phyloP scores from a whole-genome alignment of 2,888 invertebrate species.

The Isotomurus palustris region DNA sequence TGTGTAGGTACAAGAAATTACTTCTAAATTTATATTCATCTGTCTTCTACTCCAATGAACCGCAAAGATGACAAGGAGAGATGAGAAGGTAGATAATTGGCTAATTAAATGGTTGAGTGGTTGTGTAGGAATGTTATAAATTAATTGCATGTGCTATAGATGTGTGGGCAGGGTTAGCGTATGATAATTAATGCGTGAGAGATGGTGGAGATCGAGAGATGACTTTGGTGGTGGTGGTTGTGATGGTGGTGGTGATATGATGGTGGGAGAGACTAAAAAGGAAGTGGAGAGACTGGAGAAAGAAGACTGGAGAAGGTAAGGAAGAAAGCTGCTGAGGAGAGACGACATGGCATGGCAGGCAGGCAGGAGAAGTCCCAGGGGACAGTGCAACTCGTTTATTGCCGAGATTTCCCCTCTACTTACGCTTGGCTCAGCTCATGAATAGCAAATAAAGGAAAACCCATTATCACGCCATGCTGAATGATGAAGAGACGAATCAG shows the following conservation, averaged over 20 bases:
- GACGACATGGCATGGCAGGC: no score
- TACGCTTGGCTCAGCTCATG: conserved; percentile 44
- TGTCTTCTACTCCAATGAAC: conserved; percentile 2
- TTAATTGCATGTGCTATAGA: no score
- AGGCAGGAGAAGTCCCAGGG: conserved; percentile 27
- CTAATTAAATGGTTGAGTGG: not conserved
- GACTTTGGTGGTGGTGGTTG: not conserved
- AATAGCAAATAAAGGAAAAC: conserved; percentile 45
- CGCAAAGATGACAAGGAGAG: no score
- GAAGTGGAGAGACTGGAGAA: not conserved
- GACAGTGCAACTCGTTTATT: conserved; percentile 44
- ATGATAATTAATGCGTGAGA: not conserved
- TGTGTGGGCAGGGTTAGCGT: no score
- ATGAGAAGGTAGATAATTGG: conserved; percentile 1
- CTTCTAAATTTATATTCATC: not conserved
- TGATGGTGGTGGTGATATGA: not conserved
- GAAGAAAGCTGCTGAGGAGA: no score
- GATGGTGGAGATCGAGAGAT: not conserved
- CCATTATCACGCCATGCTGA: conserved; percentile 43
- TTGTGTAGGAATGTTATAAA: no score
- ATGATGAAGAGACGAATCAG: conserved; percentile 32
- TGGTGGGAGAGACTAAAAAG: not conserved
- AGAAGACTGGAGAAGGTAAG: conserved; percentile 6
- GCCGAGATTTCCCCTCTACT: conserved; percentile 43
- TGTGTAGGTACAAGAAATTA: conserved; percentile 9